Evolutionary conservation across 2,113 vertebrate genomes (phyloP), one percentile per base, ranked within the genome.

Genomic region (Rhizomys pruinosus): DNA sequence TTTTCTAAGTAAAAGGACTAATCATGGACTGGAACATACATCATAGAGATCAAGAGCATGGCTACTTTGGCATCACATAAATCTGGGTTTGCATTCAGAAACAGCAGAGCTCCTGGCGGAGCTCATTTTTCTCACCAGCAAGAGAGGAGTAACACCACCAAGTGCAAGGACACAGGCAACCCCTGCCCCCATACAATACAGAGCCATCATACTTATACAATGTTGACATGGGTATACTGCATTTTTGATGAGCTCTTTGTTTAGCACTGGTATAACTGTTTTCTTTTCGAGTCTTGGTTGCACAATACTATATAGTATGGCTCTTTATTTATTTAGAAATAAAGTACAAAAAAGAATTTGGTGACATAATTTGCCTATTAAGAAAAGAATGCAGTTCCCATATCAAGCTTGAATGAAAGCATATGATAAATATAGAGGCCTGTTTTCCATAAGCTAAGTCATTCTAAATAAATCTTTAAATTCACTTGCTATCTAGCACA

Each of bases 391-490:
- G 12, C n/a, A 76, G 47, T 79, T 85, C 84, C 91, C 68, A 96
- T 86, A 78, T 3, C 59, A 61, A 93, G 80, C 44, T 69, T 93
- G 91, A 55, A 88, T 91, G 87, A 95, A 95, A 91, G 74, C 84
- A 92, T 93, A 91, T 76, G 78, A 96, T 94, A 97, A 91, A 94
- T 91, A 95, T 0, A 59, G 91, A 94, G 80, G 77, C 15, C 72
- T 59, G 97, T 96, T 97, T 96, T 87, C 92, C 85, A 96, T 96
- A 96, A 95, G 81, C 61, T 19, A 74, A 94, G 55, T 96, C 93
- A 97, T 91, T 87, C 86, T 93, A 68, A 87, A 92, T 85, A 93
- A 96, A 95, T 59, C 79, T 93, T 90, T 55, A 93, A 96, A 93
- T 13, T 76, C 3, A 55, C 84, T 86, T 34, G 86, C 90, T 96